A percentile compares a stretch with the other conserved stretches of the same genome.
phyloP scores from a whole-genome alignment of 1,140 invertebrate species.

The Centruroides sculpturatus region DNA sequence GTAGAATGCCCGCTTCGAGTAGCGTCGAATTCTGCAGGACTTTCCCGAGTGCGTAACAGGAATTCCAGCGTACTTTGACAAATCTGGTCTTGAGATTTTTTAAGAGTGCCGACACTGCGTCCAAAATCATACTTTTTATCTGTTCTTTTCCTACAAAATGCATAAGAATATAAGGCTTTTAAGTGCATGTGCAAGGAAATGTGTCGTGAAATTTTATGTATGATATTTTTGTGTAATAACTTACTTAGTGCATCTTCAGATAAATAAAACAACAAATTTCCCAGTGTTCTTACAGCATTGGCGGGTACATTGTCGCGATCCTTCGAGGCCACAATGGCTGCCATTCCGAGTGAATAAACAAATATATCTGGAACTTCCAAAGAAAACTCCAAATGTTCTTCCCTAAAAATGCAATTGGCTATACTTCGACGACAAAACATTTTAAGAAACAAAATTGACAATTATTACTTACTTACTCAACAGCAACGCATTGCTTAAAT shows the following conservation, averaged over 20 bases:
- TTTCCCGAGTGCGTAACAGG: slow-evolving; percentile 69
- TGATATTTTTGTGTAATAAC: background rate
- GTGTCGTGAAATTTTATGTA: too few relatives aligned
- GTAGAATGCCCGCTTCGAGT: background rate
- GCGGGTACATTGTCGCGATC: slow-evolving; percentile 58
- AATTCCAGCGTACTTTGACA: slow-evolving; percentile 79
- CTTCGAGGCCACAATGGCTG: slow-evolving; percentile 42
- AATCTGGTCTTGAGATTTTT: slow-evolving; percentile 48
- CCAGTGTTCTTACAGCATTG: slow-evolving; percentile 61
- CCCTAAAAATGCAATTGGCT: slow-evolving; percentile 4
- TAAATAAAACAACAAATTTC: slow-evolving; percentile 55
- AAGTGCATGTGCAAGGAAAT: too few relatives aligned
- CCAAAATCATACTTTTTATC: slow-evolving; percentile 35
- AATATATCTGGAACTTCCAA: slow-evolving; percentile 50
- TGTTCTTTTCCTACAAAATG: slow-evolving; percentile 20
- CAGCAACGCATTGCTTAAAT: slow-evolving; percentile 60
- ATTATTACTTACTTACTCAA: slow-evolving; percentile 36
- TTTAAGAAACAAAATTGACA: background rate
- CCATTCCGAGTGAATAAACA: slow-evolving; percentile 47
- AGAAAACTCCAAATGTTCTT: slow-evolving; percentile 31
- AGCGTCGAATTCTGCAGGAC: slow-evolving; percentile 48
- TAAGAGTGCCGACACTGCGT: slow-evolving; percentile 42
- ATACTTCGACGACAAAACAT: slow-evolving; percentile 1
- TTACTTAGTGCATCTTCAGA: slow-evolving; percentile 36
- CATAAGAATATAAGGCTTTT: background rate